These are phyloP conservation scores for Tachypleus tridentatus DNA, from an alignment of 1,140 invertebrate genomes.

Conservation along the genomic window DNA sequence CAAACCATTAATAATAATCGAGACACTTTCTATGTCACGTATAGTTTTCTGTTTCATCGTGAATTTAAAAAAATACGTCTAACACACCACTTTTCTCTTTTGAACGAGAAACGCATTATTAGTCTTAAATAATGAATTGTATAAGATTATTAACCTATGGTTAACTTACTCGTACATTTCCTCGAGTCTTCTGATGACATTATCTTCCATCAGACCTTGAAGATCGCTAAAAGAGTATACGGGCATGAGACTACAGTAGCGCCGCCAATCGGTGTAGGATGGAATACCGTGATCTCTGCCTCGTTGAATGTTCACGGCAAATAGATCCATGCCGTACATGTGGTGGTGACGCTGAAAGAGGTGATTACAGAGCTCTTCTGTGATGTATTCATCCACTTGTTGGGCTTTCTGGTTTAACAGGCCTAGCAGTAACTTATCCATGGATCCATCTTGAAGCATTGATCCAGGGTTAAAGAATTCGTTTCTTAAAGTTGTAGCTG, in stretches of 20 bases:
- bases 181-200: neutral
- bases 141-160: too few species aligned
- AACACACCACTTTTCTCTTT: too few species aligned
- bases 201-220: neutral
- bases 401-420: slow-evolving; percentile 58
- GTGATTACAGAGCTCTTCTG: slow-evolving; percentile 85
- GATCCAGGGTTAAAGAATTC: slow-evolving; percentile 19
- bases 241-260: slow-evolving; percentile 64
- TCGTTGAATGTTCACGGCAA: slow-evolving; percentile 91
- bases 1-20: too few species aligned
- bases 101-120: too few species aligned
- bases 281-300: slow-evolving; percentile 88
- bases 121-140: too few species aligned
- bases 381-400: slow-evolving; percentile 67
- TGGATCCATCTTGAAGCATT: slow-evolving; percentile 70
- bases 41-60: too few species aligned
- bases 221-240: neutral
- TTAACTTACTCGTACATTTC: neutral
- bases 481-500: slow-evolving; percentile 7
- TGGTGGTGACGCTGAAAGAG: slow-evolving; percentile 62
- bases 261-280: slow-evolving; percentile 72
- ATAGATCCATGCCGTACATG: slow-evolving; percentile 72
- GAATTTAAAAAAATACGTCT: too few species aligned
- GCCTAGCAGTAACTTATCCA: slow-evolving; percentile 89
- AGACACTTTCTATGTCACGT: too few species aligned